phyloP scores from a whole-genome alignment of 2,888 invertebrate species.

The Leptopilina myrica region DNA sequence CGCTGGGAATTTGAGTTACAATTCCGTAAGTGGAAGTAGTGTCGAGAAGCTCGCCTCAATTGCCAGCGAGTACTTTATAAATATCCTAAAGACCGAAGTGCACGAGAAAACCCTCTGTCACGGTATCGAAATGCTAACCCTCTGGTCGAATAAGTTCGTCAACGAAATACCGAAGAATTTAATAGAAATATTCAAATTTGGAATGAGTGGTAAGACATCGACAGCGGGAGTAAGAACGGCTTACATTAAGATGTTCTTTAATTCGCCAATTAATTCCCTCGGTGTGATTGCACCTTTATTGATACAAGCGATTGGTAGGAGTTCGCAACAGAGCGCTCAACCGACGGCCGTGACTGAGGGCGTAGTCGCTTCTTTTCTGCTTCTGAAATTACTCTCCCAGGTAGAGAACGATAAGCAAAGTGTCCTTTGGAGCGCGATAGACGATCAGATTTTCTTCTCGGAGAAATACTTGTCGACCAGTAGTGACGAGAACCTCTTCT shows the following conservation, averaged over 20 bases:
- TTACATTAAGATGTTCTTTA: conserved; percentile 85
- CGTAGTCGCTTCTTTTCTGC: conserved; percentile 82
- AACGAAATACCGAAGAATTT: conserved; percentile 83
- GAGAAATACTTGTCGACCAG: conserved; percentile 88
- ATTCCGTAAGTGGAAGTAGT: conserved; percentile 81
- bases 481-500: conserved; percentile 83
- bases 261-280: conserved; percentile 61
- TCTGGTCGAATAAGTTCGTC: conserved; percentile 86
- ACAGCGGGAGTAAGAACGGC: conserved; percentile 87
- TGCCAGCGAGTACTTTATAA: conserved; percentile 84
- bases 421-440: conserved; percentile 84
- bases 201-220: conserved; percentile 85
- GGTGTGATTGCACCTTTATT: conserved; percentile 80
- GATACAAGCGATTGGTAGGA: conserved; percentile 82
- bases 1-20: conserved; percentile 85
- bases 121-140: conserved; percentile 87
- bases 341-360: conserved; percentile 84
- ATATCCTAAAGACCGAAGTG: conserved; percentile 90
- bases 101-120: conserved; percentile 93
- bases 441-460: conserved; percentile 88
- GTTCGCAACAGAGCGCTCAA: conserved; percentile 87
- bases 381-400: conserved; percentile 80
- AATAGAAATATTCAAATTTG: conserved; percentile 85
- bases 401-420: conserved; percentile 78
- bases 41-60: conserved; percentile 80